A percentile compares a stretch with the other conserved stretches of the same genome.
Conservation (phyloP, 2,113 vertebrate species). For the Vombatus ursinus region DNA sequence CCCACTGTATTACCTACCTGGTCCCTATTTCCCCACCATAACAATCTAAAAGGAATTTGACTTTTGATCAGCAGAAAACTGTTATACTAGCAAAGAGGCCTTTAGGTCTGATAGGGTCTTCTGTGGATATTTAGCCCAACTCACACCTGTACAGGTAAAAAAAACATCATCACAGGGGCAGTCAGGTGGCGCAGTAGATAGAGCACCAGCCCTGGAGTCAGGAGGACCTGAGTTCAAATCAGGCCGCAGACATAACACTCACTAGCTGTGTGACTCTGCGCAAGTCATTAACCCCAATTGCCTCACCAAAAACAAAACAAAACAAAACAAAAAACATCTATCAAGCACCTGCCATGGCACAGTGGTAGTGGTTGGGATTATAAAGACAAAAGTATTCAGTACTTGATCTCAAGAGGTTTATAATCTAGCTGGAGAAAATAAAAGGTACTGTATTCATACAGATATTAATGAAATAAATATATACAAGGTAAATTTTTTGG, state of each 20-base stretch:
- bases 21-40: neutral
- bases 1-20: neutral
- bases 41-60: neutral
- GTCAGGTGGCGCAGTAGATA: too few relatives aligned
- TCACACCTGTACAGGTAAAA: neutral
- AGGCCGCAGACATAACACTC: too few relatives aligned
- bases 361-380: neutral
- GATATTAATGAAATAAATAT: neutral
- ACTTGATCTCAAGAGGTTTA: neutral
- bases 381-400: neutral
- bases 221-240: too few relatives aligned
- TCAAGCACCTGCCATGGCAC: neutral
- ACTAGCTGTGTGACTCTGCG: too few relatives aligned
- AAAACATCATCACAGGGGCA: too few relatives aligned
- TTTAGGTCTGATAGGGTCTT: neutral
- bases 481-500: neutral
- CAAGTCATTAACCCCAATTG: too few relatives aligned
- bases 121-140: neutral
- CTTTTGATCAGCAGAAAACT: neutral
- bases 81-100: neutral
- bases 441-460: neutral
- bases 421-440: neutral
- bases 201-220: too few relatives aligned
- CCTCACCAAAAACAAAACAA: neutral
- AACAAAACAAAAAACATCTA: neutral